phyloP scores from a whole-genome alignment of 2,888 invertebrate genomes.

The Aporophyla lueneburgensis region DNA sequence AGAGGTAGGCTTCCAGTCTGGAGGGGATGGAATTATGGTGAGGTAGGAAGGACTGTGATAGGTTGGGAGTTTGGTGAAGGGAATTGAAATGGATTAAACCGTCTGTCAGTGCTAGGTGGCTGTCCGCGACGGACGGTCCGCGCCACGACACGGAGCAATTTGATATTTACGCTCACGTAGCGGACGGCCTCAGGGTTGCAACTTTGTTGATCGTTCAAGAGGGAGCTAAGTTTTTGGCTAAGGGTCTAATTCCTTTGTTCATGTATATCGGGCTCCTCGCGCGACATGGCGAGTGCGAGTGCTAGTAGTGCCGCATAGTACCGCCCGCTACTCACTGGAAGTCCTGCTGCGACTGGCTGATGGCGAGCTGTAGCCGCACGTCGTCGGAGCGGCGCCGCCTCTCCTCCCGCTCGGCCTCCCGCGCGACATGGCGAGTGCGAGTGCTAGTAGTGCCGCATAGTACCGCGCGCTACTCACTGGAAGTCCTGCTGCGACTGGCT shows the following conservation, averaged over 20 bases:
- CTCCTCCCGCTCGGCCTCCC: slow-evolving; percentile 99
- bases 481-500: slow-evolving; percentile 98
- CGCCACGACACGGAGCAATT: background rate
- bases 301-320: background rate
- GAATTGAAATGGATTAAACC: too few species aligned
- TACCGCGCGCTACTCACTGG: slow-evolving; percentile 90
- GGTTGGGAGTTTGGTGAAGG: background rate
- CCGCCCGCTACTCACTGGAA: slow-evolving; percentile 92
- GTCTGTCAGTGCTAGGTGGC: background rate
- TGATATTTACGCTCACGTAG: background rate
- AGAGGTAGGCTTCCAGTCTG: slow-evolving; percentile 66
- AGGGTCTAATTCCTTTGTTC: background rate
- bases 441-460: background rate
- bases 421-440: slow-evolving; percentile 99
- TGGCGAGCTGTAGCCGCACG: slow-evolving; percentile 98
- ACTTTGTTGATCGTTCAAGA: background rate
- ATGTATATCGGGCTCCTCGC: background rate
- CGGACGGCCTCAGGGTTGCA: too few species aligned
- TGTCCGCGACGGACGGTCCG: slow-evolving; percentile 91
- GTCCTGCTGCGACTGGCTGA: slow-evolving; percentile 98
- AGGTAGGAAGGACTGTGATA: background rate
- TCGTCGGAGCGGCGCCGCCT: slow-evolving; percentile 98
- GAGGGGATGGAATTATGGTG: slow-evolving; percentile 17
- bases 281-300: too few species aligned
- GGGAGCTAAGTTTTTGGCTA: background rate